phyloP scores from a whole-genome alignment of 2,888 invertebrate genomes.

The Saturnia japonica region DNA sequence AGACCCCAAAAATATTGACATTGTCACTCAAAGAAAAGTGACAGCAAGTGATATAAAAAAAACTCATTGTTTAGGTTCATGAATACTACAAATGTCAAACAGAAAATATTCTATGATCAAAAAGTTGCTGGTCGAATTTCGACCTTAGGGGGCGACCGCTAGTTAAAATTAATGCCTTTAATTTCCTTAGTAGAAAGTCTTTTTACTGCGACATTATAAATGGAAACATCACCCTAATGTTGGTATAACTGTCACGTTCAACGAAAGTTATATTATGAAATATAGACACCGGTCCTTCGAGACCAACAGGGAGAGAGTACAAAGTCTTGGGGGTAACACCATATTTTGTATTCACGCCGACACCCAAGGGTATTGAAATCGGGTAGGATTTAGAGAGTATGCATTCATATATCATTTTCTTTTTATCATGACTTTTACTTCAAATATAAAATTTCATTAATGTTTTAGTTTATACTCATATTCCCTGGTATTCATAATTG shows the following conservation, averaged over 20 bases:
- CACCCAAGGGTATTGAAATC: slow-evolving; percentile 14
- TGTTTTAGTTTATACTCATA: no score
- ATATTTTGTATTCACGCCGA: slow-evolving; percentile 10
- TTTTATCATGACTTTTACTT: background rate
- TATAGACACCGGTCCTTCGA: slow-evolving; percentile 9
- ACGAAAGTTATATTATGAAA: slow-evolving; percentile 9
- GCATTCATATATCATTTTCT: background rate
- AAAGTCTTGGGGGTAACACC: slow-evolving; percentile 7
- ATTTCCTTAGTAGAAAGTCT: background rate
- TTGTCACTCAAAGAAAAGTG: no score
- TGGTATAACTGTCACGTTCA: background rate
- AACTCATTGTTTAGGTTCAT: no score
- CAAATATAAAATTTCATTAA: background rate
- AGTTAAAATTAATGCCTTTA: background rate
- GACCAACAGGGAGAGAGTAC: background rate
- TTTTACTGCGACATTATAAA: slow-evolving; percentile 1
- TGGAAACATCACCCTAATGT: background rate
- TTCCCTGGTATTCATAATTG: no score
- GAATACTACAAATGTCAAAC: no score
- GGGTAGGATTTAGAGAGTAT: background rate
- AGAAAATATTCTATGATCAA: no score
- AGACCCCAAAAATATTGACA: no score
- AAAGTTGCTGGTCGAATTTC: no score
- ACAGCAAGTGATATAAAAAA: no score
- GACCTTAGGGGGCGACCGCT: no score